Percentiles rank a stretch among this genome's conserved stretches.
Conservation (phyloP, 2,113 vertebrate genomes). For the Cyprinodon brontotheroides region DNA sequence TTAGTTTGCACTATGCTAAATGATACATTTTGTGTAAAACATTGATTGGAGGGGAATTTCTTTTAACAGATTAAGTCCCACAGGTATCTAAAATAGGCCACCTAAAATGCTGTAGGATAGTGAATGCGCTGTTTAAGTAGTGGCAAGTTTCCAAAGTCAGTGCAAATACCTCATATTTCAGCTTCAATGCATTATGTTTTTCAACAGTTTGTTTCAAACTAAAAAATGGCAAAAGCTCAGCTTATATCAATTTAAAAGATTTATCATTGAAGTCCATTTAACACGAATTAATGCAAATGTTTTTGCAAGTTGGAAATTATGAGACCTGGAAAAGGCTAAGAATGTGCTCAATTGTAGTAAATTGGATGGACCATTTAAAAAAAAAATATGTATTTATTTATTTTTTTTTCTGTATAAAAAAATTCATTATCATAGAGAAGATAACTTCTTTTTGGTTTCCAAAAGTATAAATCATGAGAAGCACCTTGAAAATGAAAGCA, state of each 20-base stretch:
- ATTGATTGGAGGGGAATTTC: conserved; percentile 48
- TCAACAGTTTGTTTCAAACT: background rate
- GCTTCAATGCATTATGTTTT: background rate
- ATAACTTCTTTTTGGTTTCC: too few species aligned
- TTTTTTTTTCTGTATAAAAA: too few species aligned
- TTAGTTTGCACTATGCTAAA: conserved; percentile 4
- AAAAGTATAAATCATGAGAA: too few species aligned
- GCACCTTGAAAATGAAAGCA: too few species aligned
- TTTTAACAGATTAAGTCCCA: conserved; percentile 22
- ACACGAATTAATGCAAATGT: background rate
- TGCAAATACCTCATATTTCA: conserved; percentile 34
- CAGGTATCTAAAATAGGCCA: conserved; percentile 58
- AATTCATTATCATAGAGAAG: too few species aligned
- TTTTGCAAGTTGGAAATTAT: background rate
- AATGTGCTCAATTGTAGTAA: background rate
- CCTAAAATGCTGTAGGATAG: conserved; percentile 32
- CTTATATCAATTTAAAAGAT: background rate
- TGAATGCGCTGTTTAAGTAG: conserved; percentile 19
- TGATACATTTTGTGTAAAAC: conserved; percentile 31
- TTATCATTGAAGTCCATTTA: background rate
- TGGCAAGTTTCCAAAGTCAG: conserved; percentile 37
- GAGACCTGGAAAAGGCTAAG: background rate
- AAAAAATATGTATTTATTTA: too few species aligned
- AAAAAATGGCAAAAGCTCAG: background rate
- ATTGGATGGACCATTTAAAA: background rate